Percentiles rank a stretch among this genome's conserved stretches.
Conservation (phyloP, 2,888 invertebrate species). For the Teleogryllus oceanicus region DNA sequence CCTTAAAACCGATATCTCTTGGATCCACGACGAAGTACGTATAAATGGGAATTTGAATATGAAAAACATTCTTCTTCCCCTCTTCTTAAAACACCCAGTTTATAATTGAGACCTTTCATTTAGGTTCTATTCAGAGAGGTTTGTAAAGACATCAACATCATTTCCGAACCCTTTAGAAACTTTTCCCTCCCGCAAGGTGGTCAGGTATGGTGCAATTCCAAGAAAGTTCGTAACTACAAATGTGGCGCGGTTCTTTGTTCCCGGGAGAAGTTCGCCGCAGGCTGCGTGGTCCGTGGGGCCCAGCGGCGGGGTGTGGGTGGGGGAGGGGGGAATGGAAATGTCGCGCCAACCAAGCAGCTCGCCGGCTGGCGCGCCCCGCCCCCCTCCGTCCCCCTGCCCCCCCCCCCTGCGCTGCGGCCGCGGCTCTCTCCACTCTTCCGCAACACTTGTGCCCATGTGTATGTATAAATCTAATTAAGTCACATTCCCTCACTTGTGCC, state of each 20-base stretch:
- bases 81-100: too few relatives aligned
- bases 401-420: neutral
- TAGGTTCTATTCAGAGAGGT: neutral
- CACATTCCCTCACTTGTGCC: constrained; percentile 18
- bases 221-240: neutral
- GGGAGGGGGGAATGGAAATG: neutral
- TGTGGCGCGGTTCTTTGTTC: constrained; percentile 1
- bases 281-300: neutral
- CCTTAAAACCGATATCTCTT: too few relatives aligned
- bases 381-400: neutral
- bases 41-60: too few relatives aligned
- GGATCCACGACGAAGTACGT: too few relatives aligned
- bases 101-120: neutral
- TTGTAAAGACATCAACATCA: neutral
- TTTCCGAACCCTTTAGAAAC: neutral
- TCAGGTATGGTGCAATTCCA: neutral
- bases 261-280: neutral
- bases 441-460: constrained; percentile 18
- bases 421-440: neutral
- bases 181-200: neutral
- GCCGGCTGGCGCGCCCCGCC: neutral
- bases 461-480: constrained; percentile 18
- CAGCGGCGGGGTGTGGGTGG: neutral
- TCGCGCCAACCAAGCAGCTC: neutral
- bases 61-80: too few relatives aligned